Conservation (phyloP, 2,888 invertebrate genomes). For the Eristalis intricaria region DNA sequence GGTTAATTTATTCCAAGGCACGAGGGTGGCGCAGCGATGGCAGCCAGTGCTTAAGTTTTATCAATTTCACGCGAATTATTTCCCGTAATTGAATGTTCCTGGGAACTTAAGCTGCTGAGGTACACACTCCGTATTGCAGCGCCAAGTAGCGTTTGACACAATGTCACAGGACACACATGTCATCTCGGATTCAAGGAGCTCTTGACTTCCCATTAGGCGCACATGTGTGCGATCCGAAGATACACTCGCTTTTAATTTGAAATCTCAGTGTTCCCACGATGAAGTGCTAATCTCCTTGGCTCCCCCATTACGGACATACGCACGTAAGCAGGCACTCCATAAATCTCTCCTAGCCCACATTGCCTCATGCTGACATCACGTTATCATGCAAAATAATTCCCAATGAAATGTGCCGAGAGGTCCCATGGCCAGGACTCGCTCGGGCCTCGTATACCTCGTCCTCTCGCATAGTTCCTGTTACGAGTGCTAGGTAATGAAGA, state of each 20-base stretch:
- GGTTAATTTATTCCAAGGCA: conserved; percentile 37
- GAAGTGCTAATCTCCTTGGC: neutral
- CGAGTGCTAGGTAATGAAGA: conserved; percentile 11
- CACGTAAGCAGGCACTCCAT: neutral
- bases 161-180: neutral
- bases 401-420: neutral
- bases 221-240: neutral
- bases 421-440: neutral
- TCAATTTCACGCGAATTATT: conserved; percentile 17
- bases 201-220: neutral
- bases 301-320: neutral
- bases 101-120: too few species aligned
- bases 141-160: neutral
- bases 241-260: neutral
- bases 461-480: neutral
- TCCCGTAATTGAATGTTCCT: neutral
- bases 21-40: neutral
- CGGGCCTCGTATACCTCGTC: neutral
- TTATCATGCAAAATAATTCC: conserved; percentile 5
- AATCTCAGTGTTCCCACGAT: neutral
- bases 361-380: neutral
- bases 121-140: too few species aligned
- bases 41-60: conserved; percentile 9
- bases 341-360: neutral
- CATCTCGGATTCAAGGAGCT: neutral